Conservation (phyloP, 2,113 vertebrate species). For the Chloroceryle aenea region DNA sequence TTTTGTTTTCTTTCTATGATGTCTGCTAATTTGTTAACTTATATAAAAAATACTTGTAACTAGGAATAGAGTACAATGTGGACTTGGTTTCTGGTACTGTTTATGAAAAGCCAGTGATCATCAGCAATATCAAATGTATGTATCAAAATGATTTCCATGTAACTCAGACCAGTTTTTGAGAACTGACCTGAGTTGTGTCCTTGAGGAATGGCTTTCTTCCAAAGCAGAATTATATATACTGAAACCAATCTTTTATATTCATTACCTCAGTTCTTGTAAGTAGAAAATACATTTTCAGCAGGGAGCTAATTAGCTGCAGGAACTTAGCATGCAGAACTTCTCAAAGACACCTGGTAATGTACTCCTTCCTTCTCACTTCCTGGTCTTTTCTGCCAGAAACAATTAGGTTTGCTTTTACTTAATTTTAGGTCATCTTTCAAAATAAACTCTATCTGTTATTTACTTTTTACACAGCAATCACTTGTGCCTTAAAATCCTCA, state of each 20-base stretch:
- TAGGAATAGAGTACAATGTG: background rate
- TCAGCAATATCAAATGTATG: rapidly evolving
- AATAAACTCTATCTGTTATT: background rate
- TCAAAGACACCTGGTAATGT: background rate
- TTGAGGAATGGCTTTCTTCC: background rate
- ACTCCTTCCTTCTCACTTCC: background rate
- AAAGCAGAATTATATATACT: background rate
- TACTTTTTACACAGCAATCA: background rate
- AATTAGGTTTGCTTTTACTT: background rate
- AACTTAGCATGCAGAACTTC: background rate
- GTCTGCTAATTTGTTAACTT: background rate
- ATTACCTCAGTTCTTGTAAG: background rate
- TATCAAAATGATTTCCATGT: no score
- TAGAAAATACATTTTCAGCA: background rate
- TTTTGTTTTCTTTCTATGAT: background rate
- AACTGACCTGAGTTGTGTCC: background rate
- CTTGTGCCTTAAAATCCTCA: background rate
- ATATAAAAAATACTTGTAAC: background rate
- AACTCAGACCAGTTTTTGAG: background rate
- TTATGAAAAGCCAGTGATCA: background rate
- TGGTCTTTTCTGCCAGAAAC: background rate
- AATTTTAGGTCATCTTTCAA: background rate
- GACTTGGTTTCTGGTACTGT: background rate
- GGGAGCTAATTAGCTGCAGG: background rate
- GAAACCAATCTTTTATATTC: background rate